A percentile compares a stretch with the other conserved stretches of the same genome.
Conservation (phyloP, 2,888 invertebrate genomes). For the Habroteleia sp. region DNA sequence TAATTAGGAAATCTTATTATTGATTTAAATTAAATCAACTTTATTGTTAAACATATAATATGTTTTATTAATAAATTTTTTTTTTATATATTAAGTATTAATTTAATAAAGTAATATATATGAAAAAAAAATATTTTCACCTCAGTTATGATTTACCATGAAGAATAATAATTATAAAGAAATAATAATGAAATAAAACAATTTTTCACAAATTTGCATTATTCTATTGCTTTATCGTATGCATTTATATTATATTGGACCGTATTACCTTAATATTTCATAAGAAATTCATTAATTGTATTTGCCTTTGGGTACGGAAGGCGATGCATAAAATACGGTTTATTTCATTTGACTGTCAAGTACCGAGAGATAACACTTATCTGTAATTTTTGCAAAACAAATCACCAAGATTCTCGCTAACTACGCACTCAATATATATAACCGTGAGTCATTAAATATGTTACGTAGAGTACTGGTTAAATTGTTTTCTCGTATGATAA, state of each 20-base stretch:
- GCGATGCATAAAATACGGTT: conserved; percentile 63
- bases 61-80: no score
- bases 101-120: no score
- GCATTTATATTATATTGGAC: background rate
- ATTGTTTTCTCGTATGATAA: conserved; percentile 21
- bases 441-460: conserved; percentile 70
- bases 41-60: no score
- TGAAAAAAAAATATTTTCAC: no score
- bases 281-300: conserved; percentile 71
- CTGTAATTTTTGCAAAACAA: conserved; percentile 66
- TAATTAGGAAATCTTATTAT: no score
- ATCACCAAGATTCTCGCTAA: conserved; percentile 51
- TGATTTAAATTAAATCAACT: no score
- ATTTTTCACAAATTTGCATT: background rate
- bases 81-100: no score
- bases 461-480: conserved; percentile 54
- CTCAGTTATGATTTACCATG: no score
- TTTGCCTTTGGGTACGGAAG: conserved; percentile 55
- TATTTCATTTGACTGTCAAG: conserved; percentile 54
- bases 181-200: no score
- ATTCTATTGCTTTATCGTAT: conserved; percentile 1
- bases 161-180: background rate
- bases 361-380: conserved; percentile 65
- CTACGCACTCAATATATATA: conserved; percentile 59
- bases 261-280: conserved; percentile 20